Percentiles rank a stretch among this genome's conserved stretches.
phyloP scores from a whole-genome alignment of 2,113 vertebrate genomes.

The Entelurus aequoreus region DNA sequence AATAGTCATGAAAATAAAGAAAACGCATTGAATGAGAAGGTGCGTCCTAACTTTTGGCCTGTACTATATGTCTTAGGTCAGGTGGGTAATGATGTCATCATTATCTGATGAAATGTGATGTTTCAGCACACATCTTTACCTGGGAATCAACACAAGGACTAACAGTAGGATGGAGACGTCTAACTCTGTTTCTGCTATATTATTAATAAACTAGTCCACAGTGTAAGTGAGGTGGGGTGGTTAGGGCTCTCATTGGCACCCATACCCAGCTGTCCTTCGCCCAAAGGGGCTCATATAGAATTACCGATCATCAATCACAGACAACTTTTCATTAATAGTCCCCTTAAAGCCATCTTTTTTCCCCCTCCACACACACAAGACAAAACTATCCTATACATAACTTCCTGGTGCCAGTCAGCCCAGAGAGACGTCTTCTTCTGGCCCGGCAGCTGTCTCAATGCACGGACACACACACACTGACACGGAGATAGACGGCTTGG shows the following conservation, averaged over 20 bases:
- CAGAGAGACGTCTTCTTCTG: constrained; percentile 47
- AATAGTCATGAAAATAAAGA: too few relatives aligned
- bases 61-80: too few relatives aligned
- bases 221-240: constrained; percentile 14
- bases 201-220: constrained; percentile 37
- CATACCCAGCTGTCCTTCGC: constrained; percentile 39
- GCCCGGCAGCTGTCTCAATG: constrained; percentile 48
- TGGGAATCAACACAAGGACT: background rate
- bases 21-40: too few relatives aligned
- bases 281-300: constrained; percentile 34
- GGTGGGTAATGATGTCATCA: background rate
- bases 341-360: constrained; percentile 39
- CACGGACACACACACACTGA: background rate
- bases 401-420: constrained; percentile 54
- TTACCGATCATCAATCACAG: constrained; percentile 56
- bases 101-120: too few relatives aligned
- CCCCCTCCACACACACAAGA: constrained; percentile 20
- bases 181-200: constrained; percentile 30
- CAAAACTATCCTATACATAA: constrained; percentile 53
- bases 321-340: constrained; percentile 52
- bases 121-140: background rate
- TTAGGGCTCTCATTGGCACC: constrained; percentile 24
- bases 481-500: background rate
- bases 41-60: too few relatives aligned
- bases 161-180: constrained; percentile 16